Evolutionary conservation across 2,888 invertebrate species (phyloP).

Genomic region (Nipponacmea schrenckii): DNA sequence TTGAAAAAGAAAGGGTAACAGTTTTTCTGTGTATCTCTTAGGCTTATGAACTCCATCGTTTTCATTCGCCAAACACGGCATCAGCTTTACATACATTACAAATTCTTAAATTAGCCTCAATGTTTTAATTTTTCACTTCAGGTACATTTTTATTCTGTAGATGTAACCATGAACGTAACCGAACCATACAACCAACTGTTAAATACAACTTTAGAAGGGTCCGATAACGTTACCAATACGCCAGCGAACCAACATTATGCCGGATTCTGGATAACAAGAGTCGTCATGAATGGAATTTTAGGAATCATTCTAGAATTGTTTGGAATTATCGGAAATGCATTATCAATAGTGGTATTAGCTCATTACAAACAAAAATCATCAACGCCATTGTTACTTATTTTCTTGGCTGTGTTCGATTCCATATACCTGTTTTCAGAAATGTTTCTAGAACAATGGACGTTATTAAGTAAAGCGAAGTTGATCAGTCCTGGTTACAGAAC

Average conservation of each 20-base stretch:
- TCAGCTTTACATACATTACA: too few species aligned
- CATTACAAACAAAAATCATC: slow-evolving; percentile 28
- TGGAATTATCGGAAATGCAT: slow-evolving; percentile 31
- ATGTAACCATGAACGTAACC: too few species aligned
- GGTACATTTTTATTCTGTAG: too few species aligned
- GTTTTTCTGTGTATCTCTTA: too few species aligned
- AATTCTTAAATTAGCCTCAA: too few species aligned
- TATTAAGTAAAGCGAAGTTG: slow-evolving; percentile 19
- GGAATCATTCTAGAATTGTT: slow-evolving; percentile 25
- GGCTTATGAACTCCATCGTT: too few species aligned
- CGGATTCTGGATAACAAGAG: slow-evolving; percentile 25
- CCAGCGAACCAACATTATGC: too few species aligned
- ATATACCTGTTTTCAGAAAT: slow-evolving; percentile 24
- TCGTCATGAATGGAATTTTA: slow-evolving; percentile 25
- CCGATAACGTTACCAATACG: background rate
- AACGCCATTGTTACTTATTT: slow-evolving; percentile 30
- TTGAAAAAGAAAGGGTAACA: too few species aligned
- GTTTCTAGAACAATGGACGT: slow-evolving; percentile 25
- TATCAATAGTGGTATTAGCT: slow-evolving; percentile 30
- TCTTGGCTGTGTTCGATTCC: slow-evolving; percentile 30
- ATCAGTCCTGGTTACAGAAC: slow-evolving; percentile 17
- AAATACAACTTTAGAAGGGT: too few species aligned
- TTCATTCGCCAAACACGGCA: too few species aligned
- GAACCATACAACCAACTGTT: too few species aligned
- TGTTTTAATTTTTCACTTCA: too few species aligned